phyloP scores from a whole-genome alignment of 2,888 invertebrate species.

The Diachrysia chrysitis region DNA sequence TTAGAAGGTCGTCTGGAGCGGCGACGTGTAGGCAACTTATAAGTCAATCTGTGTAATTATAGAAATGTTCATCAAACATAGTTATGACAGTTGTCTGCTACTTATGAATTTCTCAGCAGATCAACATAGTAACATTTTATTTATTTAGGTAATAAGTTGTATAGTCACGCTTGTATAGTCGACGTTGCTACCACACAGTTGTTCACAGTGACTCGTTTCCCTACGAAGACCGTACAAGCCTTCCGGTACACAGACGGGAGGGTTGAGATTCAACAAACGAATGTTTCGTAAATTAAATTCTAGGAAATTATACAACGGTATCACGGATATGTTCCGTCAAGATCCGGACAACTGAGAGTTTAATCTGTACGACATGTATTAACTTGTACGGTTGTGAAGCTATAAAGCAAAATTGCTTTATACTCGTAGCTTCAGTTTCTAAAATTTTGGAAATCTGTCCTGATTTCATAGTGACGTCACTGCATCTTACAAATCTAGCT shows the following conservation, averaged over 20 bases:
- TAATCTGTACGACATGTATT: neutral
- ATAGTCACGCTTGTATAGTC: neutral
- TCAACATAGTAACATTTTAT: neutral
- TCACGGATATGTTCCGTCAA: neutral
- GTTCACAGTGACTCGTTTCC: neutral
- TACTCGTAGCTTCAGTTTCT: neutral
- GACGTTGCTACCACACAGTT: neutral
- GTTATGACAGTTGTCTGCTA: slow-evolving; percentile 3
- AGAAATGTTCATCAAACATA: too few species aligned
- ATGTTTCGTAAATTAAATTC: neutral
- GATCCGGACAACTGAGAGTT: neutral
- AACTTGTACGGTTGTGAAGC: neutral
- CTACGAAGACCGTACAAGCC: neutral
- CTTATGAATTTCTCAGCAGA: neutral
- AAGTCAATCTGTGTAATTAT: slow-evolving; percentile 29
- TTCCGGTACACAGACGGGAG: slow-evolving; percentile 5
- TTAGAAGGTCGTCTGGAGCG: neutral
- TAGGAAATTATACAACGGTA: neutral
- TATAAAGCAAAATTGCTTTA: too few species aligned
- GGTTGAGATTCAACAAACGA: neutral
- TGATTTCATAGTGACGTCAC: neutral
- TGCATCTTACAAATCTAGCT: slow-evolving; percentile 7
- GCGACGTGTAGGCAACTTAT: slow-evolving; percentile 15
- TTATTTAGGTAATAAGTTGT: neutral
- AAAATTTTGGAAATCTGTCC: neutral